Evolutionary conservation across 2,113 vertebrate genomes (phyloP).

Genomic region (Dinomys branickii): DNA sequence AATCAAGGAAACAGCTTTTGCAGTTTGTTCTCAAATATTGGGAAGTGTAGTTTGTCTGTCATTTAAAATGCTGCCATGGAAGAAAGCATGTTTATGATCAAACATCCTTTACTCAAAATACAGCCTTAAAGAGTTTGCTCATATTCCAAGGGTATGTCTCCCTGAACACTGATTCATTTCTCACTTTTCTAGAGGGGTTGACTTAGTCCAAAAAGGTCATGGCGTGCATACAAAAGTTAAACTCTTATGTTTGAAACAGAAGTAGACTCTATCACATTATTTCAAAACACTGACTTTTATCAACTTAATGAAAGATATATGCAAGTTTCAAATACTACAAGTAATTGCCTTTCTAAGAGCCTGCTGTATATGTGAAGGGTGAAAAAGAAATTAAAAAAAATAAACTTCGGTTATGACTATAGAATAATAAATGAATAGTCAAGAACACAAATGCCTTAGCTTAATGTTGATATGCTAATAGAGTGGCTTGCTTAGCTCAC

Average conservation of each 20-base stretch:
- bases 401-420: background rate
- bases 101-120: conserved; percentile 18
- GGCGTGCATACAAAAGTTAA: conserved; percentile 52
- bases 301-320: conserved; percentile 16
- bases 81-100: background rate
- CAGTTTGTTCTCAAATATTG: background rate
- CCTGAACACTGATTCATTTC: conserved; percentile 53
- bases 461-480: background rate
- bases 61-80: conserved; percentile 29
- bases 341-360: conserved; percentile 7
- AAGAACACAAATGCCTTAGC: background rate
- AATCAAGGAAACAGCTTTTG: background rate
- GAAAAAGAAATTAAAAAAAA: background rate
- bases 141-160: conserved; percentile 63
- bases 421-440: background rate
- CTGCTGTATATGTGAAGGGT: background rate
- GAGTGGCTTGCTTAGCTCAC: background rate
- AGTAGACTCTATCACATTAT: conserved; percentile 21
- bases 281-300: conserved; percentile 10
- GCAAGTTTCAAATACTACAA: conserved; percentile 12
- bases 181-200: conserved; percentile 40
- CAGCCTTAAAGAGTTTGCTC: conserved; percentile 21
- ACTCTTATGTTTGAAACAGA: conserved; percentile 47
- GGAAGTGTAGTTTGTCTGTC: background rate
- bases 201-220: conserved; percentile 43